These are phyloP conservation scores for Dyspetes luteomarginatus DNA, from an alignment of 2,888 invertebrate species.

Conservation along the genomic window DNA sequence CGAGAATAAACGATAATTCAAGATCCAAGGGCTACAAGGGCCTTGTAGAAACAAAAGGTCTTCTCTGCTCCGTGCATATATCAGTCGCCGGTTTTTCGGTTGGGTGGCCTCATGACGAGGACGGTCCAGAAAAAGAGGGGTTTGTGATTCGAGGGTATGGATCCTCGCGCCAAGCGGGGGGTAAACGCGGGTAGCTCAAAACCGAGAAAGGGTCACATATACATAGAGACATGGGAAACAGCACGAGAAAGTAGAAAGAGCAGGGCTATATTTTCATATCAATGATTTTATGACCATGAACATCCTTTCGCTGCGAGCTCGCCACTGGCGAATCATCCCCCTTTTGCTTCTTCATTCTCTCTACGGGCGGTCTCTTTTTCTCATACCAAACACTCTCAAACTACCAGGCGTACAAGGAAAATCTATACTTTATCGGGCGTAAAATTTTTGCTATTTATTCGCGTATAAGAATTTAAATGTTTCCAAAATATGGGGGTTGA, in stretches of 20 bases:
- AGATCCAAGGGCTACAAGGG: constrained; percentile 60
- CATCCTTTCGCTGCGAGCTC: constrained; percentile 60
- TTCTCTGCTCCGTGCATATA: constrained; percentile 61
- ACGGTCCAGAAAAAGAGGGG: constrained; percentile 53
- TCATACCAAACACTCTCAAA: constrained; percentile 7
- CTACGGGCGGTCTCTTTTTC: constrained; percentile 64
- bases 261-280: constrained; percentile 82
- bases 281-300: constrained; percentile 83
- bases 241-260: constrained; percentile 45
- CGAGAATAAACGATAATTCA: constrained; percentile 32
- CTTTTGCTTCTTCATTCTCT: constrained; percentile 60
- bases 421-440: constrained; percentile 84
- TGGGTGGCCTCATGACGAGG: constrained; percentile 73
- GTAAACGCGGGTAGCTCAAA: constrained; percentile 12
- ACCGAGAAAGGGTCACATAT: constrained; percentile 47
- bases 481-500: constrained; percentile 76
- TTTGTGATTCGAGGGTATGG: constrained; percentile 33
- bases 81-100: constrained; percentile 72
- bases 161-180: constrained; percentile 11
- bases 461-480: constrained; percentile 84
- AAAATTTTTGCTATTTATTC: constrained; percentile 84
- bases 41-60: constrained; percentile 75
- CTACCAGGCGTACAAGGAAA: constrained; percentile 76
- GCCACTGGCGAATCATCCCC: constrained; percentile 60
- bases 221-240: constrained; percentile 6